Percentiles rank a stretch among this genome's conserved stretches.
Evolutionary conservation across 2,797 vertebrate species (phyloP).

Genomic region (Agapornis canus): DNA sequence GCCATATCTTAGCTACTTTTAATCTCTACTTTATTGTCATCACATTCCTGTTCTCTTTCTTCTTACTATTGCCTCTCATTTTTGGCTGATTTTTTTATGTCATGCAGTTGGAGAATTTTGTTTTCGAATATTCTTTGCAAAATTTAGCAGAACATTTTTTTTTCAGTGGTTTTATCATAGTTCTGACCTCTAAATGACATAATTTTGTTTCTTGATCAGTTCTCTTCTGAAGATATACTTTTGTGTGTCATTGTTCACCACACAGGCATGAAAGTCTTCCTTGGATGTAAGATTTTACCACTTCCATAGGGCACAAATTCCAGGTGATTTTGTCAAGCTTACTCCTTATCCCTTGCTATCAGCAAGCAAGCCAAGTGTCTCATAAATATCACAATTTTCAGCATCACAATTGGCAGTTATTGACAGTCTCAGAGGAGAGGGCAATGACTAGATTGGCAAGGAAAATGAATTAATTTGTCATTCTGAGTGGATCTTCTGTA

Average conservation of each 20-base stretch:
- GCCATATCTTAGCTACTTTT: not conserved
- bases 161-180: not conserved
- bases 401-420: slow-evolving; percentile 33
- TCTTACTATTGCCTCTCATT: not conserved
- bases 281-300: not conserved
- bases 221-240: not conserved
- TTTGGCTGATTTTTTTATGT: not conserved
- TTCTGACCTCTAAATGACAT: not conserved
- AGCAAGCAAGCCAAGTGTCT: slow-evolving; percentile 14
- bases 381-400: slow-evolving; percentile 33
- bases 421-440: slow-evolving; percentile 35
- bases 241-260: not conserved
- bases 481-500: slow-evolving; percentile 28
- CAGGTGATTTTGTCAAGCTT: not conserved
- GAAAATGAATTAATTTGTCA: slow-evolving; percentile 59
- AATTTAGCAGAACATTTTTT: not conserved
- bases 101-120: not conserved
- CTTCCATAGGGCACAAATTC: not conserved
- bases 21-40: not conserved
- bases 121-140: not conserved
- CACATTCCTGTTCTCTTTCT: not conserved
- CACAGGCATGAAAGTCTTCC: not conserved
- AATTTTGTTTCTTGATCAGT: not conserved
- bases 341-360: not conserved
- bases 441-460: slow-evolving; percentile 54